Conservation (phyloP, 2,797 vertebrate species). For the Sebastes diaconus region DNA sequence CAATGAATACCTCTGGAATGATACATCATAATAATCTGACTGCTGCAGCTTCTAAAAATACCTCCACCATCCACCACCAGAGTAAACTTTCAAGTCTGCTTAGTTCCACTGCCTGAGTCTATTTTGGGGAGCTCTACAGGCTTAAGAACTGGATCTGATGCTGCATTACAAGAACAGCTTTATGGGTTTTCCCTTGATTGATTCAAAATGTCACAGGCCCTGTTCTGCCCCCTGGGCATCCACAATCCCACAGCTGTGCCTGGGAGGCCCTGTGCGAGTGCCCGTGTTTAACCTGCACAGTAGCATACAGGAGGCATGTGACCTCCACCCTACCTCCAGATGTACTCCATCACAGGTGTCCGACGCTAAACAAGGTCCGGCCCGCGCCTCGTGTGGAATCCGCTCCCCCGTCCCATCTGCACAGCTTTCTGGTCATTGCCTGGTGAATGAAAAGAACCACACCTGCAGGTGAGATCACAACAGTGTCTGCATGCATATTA, state of each 20-base stretch:
- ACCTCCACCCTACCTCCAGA: conserved; percentile 59
- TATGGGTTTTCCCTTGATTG: conserved; percentile 59
- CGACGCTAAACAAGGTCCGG: neutral
- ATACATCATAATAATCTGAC: conserved; percentile 68
- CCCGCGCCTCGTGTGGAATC: conserved; percentile 31
- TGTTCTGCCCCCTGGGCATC: conserved; percentile 63
- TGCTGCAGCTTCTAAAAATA: conserved; percentile 75
- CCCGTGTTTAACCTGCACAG: conserved; percentile 46
- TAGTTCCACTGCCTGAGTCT: conserved; percentile 78
- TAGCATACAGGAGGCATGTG: conserved; percentile 63
- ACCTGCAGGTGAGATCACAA: conserved; percentile 54
- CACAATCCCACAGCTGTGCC: conserved; percentile 69
- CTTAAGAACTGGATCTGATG: conserved; percentile 64
- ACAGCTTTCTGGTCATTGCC: neutral
- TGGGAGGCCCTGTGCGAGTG: conserved; percentile 47
- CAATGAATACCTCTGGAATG: conserved; percentile 55
- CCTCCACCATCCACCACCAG: conserved; percentile 56
- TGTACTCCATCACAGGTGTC: conserved; percentile 56
- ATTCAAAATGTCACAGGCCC: conserved; percentile 64
- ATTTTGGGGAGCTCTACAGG: conserved; percentile 72
- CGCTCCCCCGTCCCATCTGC: neutral
- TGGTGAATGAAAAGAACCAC: conserved; percentile 18
- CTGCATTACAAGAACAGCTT: conserved; percentile 53
- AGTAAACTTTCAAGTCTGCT: conserved; percentile 80
- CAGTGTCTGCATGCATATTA: conserved; percentile 40